Evolutionary conservation across 2,797 vertebrate species (phyloP), one percentile per base, ranked within the genome.

Genomic region (Periparus ater): DNA sequence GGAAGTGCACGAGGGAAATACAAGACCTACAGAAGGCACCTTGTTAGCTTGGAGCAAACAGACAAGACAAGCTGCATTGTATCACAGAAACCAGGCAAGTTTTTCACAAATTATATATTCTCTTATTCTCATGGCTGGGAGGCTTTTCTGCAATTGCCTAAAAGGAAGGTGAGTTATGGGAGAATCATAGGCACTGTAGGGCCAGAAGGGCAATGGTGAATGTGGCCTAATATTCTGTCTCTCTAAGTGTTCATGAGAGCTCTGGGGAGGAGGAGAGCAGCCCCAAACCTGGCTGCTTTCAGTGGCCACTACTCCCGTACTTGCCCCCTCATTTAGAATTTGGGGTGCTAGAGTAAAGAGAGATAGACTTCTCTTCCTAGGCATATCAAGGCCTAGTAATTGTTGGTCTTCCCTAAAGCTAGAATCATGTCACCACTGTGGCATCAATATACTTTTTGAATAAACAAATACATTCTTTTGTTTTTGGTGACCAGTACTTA

Each of bases 271-370:
- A 19, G 15, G 17, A 55, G 21, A 88, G 4, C 2, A 6, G 8
- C 6, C 10, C 10, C 36, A 57, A 40, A 73, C 3, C n/a, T 62
- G 13, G 14, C 27, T 48, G 29, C 16, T 85, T 38, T 55, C n/a
- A 51, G 23, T 51, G 3, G 4, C 42, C 7, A 0, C 0, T 16
- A n/a, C 13, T 57, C 16, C n/a, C 45, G 3, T 21, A 23, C 21
- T 66, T 78, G 11, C 5, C 8, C 25, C 4, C 11, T 85, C 27
- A 17, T 55, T 72, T 63, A 51, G 40, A 32, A 26, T 51, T 47
- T 21, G 11, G 9, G 8, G 2, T 55, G 21, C 68, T 51, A 21
- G 30, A 55, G 19, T 30, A 34, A 45, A 26, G 53, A 58, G 26
- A 51, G 9, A 9, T 30, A 26, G 17, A 5, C 15, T 42, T 72